Percentiles rank a stretch among this genome's conserved stretches.
These are phyloP conservation scores for Drosophila bocqueti DNA, from an alignment of 1,140 invertebrate genomes.

Conservation along the genomic window DNA sequence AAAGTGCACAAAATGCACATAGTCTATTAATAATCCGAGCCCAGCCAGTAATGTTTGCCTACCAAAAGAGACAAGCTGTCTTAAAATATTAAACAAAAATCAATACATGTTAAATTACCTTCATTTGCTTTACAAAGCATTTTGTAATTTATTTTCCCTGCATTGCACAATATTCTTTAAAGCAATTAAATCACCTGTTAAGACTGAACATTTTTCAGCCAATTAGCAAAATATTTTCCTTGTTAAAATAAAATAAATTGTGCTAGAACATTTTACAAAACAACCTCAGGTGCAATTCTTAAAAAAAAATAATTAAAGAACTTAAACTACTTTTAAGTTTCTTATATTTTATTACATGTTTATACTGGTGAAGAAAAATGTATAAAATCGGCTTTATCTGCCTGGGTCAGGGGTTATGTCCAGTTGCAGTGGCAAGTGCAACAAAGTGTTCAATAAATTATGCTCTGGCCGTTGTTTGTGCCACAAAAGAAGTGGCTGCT, in stretches of 20 bases:
- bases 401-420: conserved; percentile 11
- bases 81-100: background rate
- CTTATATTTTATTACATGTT: background rate
- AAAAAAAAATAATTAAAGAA: background rate
- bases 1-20: conserved; percentile 27
- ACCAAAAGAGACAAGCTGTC: background rate
- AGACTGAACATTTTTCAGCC: background rate
- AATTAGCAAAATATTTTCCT: background rate
- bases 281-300: background rate
- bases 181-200: background rate
- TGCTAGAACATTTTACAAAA: no score
- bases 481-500: conserved; percentile 44
- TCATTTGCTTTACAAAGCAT: background rate
- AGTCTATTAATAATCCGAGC: conserved; percentile 32
- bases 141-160: background rate
- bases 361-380: no score
- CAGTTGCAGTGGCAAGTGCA: conserved; percentile 34
- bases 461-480: conserved; percentile 44
- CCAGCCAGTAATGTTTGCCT: conserved; percentile 6
- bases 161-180: background rate
- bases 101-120: background rate
- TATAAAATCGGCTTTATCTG: background rate
- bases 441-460: conserved; percentile 73
- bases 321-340: no score
- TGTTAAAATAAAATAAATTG: background rate